Conservation (phyloP, 2,113 vertebrate genomes). For the Lagenorhynchus albirostris region DNA sequence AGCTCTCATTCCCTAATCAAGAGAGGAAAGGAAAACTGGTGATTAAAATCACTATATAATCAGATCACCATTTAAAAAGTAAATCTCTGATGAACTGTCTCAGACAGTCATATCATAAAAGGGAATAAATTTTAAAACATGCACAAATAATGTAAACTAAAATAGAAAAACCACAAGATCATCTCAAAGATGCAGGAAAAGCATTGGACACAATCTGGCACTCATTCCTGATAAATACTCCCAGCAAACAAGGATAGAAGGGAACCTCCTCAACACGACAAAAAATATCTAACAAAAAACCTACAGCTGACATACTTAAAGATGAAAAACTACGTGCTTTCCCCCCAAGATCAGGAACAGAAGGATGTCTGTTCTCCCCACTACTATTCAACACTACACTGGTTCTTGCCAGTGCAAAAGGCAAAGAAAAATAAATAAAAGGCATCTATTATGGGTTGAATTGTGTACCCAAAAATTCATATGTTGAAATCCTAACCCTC, state of each 20-base stretch:
- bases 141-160: not conserved
- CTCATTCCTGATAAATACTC: not conserved
- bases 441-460: not conserved
- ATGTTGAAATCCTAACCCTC: not conserved
- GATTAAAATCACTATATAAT: not conserved
- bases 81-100: not conserved
- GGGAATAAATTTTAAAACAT: not conserved
- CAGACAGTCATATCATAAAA: not conserved
- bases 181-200: not conserved
- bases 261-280: not conserved
- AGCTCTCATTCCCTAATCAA: slow-evolving; percentile 84
- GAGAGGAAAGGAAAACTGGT: not conserved
- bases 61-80: not conserved
- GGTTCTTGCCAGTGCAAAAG: not conserved
- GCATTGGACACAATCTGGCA: not conserved
- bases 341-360: not conserved
- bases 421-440: not conserved
- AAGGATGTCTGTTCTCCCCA: not conserved
- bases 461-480: not conserved
- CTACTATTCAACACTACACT: not conserved
- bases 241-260: not conserved
- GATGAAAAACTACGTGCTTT: not conserved
- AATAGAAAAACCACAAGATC: not conserved
- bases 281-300: not conserved
- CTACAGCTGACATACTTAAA: not conserved